Percentiles rank a stretch among this genome's conserved stretches.
Evolutionary conservation across 2,888 invertebrate species (phyloP).

Genomic region (Lycia hirtaria): DNA sequence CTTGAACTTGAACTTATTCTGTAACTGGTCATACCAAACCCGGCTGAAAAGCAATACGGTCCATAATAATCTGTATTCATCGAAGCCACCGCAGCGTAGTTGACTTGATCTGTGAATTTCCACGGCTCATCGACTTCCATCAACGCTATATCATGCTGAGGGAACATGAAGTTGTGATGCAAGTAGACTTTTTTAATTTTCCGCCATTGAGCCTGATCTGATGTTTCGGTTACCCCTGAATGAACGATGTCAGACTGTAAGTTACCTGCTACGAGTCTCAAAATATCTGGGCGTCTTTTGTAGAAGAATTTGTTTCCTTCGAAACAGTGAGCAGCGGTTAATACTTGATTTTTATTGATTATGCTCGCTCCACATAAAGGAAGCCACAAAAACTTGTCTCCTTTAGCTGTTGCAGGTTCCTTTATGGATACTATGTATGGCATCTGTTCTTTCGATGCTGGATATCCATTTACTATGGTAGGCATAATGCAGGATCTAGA

Average conservation of each 20-base stretch:
- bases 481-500: slow-evolving; percentile 52
- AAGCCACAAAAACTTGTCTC: slow-evolving; percentile 49
- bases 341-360: slow-evolving; percentile 50
- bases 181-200: slow-evolving; percentile 37
- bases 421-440: slow-evolving; percentile 70
- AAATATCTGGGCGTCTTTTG: slow-evolving; percentile 37
- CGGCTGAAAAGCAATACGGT: slow-evolving; percentile 56
- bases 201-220: slow-evolving; percentile 46
- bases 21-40: slow-evolving; percentile 55
- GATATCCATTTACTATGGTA: slow-evolving; percentile 58
- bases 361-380: slow-evolving; percentile 71
- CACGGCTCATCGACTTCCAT: slow-evolving; percentile 46
- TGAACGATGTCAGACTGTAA: slow-evolving; percentile 49
- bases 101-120: slow-evolving; percentile 48
- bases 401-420: slow-evolving; percentile 39
- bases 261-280: slow-evolving; percentile 62
- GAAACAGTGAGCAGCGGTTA: slow-evolving; percentile 74
- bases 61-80: slow-evolving; percentile 48
- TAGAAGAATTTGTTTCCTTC: slow-evolving; percentile 59
- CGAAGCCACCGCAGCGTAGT: slow-evolving; percentile 45
- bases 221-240: slow-evolving; percentile 47
- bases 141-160: slow-evolving; percentile 62
- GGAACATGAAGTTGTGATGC: slow-evolving; percentile 49
- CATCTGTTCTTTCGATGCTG: slow-evolving; percentile 50
- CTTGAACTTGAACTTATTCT: background rate